Conservation (phyloP, 2,113 vertebrate species). For the Carassius carassius region DNA sequence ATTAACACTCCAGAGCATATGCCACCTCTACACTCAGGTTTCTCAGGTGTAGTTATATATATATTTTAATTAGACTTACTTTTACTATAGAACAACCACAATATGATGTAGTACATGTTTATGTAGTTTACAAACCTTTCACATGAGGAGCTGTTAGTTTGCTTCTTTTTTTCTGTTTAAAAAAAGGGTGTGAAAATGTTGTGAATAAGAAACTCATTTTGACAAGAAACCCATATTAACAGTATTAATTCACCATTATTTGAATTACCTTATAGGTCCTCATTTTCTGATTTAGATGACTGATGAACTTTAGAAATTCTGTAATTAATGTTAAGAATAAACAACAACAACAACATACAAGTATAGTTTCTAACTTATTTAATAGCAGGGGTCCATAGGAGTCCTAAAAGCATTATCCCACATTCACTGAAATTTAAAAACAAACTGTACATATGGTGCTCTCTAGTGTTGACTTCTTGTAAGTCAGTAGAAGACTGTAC, state of each 20-base stretch:
- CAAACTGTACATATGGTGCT: not conserved
- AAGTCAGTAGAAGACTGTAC: not conserved
- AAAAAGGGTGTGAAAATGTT: not conserved
- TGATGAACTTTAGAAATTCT: conserved; percentile 5
- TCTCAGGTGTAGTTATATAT: not conserved
- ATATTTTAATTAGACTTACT: not conserved
- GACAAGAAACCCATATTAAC: not conserved
- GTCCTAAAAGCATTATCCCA: conserved; percentile 38
- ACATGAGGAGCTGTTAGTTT: conserved; percentile 55
- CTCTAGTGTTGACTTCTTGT: conserved; percentile 6
- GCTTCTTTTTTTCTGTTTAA: conserved; percentile 56
- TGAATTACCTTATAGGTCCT: not conserved
- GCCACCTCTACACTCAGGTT: not conserved
- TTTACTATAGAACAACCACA: not conserved
- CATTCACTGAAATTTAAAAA: not conserved
- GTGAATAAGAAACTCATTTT: not conserved
- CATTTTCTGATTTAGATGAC: not conserved
- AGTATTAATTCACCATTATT: not conserved
- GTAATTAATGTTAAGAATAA: not conserved
- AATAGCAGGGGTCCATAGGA: too few relatives aligned
- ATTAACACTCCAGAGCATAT: not conserved
- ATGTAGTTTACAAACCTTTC: conserved; percentile 66
- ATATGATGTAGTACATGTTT: not conserved
- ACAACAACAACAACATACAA: not conserved
- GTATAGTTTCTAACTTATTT: conserved; percentile 36